phyloP scores from a whole-genome alignment of 2,888 invertebrate species.

The Lamproptera curius region DNA sequence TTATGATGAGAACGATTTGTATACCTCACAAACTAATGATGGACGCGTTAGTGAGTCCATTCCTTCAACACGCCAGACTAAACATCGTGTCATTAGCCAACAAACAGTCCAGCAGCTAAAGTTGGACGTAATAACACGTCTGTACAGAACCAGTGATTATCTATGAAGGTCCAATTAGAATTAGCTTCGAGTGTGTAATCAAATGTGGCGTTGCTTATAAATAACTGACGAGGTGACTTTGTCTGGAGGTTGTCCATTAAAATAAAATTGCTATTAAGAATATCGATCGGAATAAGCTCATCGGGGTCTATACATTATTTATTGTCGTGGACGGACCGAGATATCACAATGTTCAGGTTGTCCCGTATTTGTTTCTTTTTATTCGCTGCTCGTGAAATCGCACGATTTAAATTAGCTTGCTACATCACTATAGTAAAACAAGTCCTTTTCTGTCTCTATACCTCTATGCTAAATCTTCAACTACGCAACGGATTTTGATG shows the following conservation, averaged over 20 bases:
- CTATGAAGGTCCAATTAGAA: constrained; percentile 37
- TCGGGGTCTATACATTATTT: too few relatives aligned
- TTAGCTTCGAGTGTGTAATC: constrained; percentile 31
- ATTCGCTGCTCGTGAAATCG: too few relatives aligned
- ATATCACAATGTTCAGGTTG: too few relatives aligned
- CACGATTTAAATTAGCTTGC: too few relatives aligned
- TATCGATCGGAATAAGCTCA: too few relatives aligned
- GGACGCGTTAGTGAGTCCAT: constrained; percentile 33
- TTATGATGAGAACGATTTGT: constrained; percentile 30
- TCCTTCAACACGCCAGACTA: constrained; percentile 40
- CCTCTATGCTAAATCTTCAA: too few relatives aligned
- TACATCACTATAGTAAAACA: too few relatives aligned
- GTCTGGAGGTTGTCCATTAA: constrained; percentile 34
- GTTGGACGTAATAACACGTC: constrained; percentile 33
- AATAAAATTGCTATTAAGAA: constrained; percentile 20
- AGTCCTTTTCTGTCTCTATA: too few relatives aligned
- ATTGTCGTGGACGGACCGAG: not conserved
- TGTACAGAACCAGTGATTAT: constrained; percentile 35
- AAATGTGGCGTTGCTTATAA: constrained; percentile 29
- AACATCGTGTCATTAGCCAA: constrained; percentile 48
- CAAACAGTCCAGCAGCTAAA: constrained; percentile 31
- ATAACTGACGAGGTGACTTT: constrained; percentile 36
- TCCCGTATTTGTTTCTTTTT: too few relatives aligned
- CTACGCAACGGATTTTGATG: too few relatives aligned
- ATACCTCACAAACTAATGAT: constrained; percentile 24